Base-by-base conservation (phyloP, 1,140 invertebrate genomes). In the Tetramorium parvispinum region DNA sequence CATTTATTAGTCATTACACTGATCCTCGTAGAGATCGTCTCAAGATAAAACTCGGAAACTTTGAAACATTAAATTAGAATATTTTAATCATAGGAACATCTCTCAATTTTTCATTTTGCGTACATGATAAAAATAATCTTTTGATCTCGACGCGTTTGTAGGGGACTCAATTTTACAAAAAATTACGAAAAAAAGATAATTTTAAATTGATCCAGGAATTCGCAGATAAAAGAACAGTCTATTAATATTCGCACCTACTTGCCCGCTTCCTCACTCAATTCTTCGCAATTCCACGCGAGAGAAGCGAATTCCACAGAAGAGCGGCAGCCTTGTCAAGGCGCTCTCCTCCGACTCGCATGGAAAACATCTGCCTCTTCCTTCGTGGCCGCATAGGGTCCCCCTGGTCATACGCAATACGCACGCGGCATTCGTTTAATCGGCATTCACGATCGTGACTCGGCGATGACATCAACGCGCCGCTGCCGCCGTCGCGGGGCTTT, bases 261-360 rank as follows among this genome's bases (percentile, higher is more conserved):
- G 32, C 32, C 32, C 37, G 10, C 10, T n/a, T 37, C 85, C 46
- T 89, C 88, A 73, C 75, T 73, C 78, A 76, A 43, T 86, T 86
- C 82, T 85, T 77, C 87, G 90, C 87, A 63, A 59, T n/a, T 73
- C 73, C 83, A 63, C 65, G 79, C 73, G 87, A 79, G 87, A 88
- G 89, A 78, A 73, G 75, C 87, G 79, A 88, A 91, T 93, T 91
- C 87, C 88, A 89, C 59, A 61, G 76, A 46, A 92, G 85, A 92
- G 88, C 87, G 86, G 85, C 89, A 92, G 86, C 91, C 92, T 93
- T 91, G 89, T 91, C 91, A 90, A 90, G 85, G 88, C 86, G 77
- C 87, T 92, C 63, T 55, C 0, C 21, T 71, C 65, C 86, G 71
- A 78, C 85, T 75, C 65, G 61, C 85, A 55, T 65, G 27, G 76